A percentile compares a stretch with the other conserved stretches of the same genome.
These are phyloP conservation scores for Proisotoma minuta DNA, from an alignment of 2,888 invertebrate genomes.

Conservation along the genomic window DNA sequence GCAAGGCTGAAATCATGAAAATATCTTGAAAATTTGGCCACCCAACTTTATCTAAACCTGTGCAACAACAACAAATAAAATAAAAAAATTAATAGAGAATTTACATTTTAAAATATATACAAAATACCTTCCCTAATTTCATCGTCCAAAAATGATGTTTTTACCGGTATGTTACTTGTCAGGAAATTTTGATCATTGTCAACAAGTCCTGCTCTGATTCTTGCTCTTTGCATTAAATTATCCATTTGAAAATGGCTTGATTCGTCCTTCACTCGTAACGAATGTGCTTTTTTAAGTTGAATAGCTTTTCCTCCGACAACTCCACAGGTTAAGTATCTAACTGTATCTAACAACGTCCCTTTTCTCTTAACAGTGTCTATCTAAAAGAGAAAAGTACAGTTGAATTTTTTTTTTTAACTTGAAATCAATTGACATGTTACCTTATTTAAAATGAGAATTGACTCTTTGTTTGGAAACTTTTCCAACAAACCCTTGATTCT, in stretches of 20 bases:
- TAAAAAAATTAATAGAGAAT: too few relatives aligned
- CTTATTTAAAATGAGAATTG: slow-evolving; percentile 84
- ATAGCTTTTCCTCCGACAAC: slow-evolving; percentile 34
- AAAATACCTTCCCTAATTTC: slow-evolving; percentile 25
- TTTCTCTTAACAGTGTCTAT: slow-evolving; percentile 68
- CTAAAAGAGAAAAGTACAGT: slow-evolving; percentile 52
- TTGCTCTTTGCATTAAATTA: slow-evolving; percentile 26
- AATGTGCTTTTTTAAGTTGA: slow-evolving; percentile 10
- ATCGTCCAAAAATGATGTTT: slow-evolving; percentile 10
- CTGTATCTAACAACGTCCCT: slow-evolving; percentile 66
- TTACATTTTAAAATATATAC: neutral
- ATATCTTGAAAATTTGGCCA: slow-evolving; percentile 80
- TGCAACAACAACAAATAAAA: too few relatives aligned
- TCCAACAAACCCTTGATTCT: slow-evolving; percentile 67
- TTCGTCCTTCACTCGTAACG: neutral
- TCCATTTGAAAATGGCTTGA: slow-evolving; percentile 22
- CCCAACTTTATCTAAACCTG: slow-evolving; percentile 50
- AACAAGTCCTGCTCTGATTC: slow-evolving; percentile 4
- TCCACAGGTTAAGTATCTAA: slow-evolving; percentile 64
- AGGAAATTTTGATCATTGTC: neutral
- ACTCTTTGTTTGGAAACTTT: slow-evolving; percentile 55
- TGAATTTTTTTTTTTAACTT: slow-evolving; percentile 1
- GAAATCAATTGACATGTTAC: slow-evolving; percentile 53
- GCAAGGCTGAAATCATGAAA: slow-evolving; percentile 85
- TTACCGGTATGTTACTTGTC: neutral